Evolutionary conservation across 2,888 invertebrate genomes (phyloP), one percentile per base, ranked within the genome.

Genomic region (Drosophila ustulata): DNA sequence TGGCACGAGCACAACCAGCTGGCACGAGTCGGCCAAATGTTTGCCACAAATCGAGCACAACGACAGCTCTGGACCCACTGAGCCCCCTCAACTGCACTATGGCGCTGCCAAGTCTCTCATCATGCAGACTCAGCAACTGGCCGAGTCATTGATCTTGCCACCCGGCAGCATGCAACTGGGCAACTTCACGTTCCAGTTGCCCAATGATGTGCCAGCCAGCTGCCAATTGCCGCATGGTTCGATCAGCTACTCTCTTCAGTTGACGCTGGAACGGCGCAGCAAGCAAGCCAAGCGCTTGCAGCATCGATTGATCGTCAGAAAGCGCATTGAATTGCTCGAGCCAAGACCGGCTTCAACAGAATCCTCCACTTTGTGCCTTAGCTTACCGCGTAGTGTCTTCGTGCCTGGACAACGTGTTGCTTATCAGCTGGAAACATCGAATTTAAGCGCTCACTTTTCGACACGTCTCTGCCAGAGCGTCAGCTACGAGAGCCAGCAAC

Each of bases 351-450:
- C 66, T 6, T 45, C 3, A 28, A 13, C 9, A 30, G 51, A 50
- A 3, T 34, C 11, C 4, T 4, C 26, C n/a, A 32, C 47, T 2
- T 9, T 71, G 23, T 8, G 28, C 0, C 69, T 86, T 0, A 43
- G 18, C n/a, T 32, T 88, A n/a, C 51, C 79, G 1, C 83, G 85
- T 37, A 84, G 66, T 53, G 70, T 80, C 6, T 89, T 67, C 61
- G 88, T 80, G 50, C 89, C 89, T 0, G 90, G 90, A 0, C 89
- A 89, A 39, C 52, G 34, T 8, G 66, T 89, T 4, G 26, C 28
- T 45, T 89, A 67, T 58, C 56, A 61, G 9, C 28, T 89, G 45
- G n/a, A 45, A 23, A 3, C 47, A 0, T n/a, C 52, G 1, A 13
- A 4, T 4, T 5, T 39, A 3, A 49, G 28, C 13, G 9, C 13